Conservation (phyloP, 2,113 vertebrate genomes). For the Phaethornis superciliosus region DNA sequence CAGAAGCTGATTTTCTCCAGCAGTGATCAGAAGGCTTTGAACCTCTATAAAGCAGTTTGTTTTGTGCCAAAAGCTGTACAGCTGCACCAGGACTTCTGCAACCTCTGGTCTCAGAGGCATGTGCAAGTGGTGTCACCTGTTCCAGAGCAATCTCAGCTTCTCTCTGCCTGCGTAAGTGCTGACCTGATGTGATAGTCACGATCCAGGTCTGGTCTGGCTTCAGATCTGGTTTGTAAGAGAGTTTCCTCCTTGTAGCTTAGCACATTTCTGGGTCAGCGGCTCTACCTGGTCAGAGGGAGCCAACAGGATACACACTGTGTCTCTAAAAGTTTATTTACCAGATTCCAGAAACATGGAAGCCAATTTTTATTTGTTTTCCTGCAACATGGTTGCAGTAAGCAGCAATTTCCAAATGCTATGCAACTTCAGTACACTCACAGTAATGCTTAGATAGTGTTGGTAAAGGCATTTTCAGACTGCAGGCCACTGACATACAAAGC, state of each 20-base stretch:
- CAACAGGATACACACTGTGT: too few species aligned
- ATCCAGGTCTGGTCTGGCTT: neutral
- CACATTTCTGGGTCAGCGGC: neutral
- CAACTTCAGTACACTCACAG: neutral
- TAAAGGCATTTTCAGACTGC: too few species aligned
- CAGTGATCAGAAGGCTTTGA: neutral
- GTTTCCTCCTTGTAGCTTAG: neutral
- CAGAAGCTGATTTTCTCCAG: neutral
- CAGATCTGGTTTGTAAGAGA: neutral
- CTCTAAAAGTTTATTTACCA: neutral
- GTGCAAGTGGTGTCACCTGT: neutral
- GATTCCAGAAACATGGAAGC: neutral
- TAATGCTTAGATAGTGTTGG: neutral
- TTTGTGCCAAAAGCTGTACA: neutral
- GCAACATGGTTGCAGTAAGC: neutral
- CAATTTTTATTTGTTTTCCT: neutral
- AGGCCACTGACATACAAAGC: too few species aligned
- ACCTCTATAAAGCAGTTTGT: neutral
- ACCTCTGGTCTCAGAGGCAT: neutral
- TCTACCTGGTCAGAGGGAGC: neutral
- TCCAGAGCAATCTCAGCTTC: neutral
- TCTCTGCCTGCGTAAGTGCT: neutral
- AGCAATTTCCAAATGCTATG: neutral
- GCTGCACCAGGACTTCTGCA: neutral
- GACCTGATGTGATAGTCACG: neutral